Percentiles rank a stretch among this genome's conserved stretches.
These are phyloP conservation scores for Leucoraja ocellata DNA, from an alignment of 2,797 vertebrate species.

Conservation along the genomic window DNA sequence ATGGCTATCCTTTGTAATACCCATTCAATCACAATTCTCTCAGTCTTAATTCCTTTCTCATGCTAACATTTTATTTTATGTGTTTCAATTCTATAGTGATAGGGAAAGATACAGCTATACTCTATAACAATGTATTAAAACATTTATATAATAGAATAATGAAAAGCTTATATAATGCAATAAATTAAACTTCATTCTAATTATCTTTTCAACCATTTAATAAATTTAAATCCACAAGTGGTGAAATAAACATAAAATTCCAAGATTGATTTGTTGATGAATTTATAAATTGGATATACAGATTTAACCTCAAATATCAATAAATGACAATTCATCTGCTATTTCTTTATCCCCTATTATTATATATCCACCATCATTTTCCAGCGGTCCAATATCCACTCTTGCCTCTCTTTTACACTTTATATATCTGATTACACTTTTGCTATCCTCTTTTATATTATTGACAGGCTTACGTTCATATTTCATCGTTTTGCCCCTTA, in stretches of 20 bases:
- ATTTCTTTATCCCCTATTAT: background rate
- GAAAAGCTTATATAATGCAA: no score
- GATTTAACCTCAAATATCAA: background rate
- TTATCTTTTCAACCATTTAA: background rate
- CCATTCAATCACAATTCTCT: background rate
- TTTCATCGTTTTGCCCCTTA: no score
- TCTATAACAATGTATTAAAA: background rate
- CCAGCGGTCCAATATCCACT: no score
- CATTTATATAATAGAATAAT: background rate
- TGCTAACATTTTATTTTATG: no score
- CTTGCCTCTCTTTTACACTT: no score
- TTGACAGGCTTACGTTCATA: no score
- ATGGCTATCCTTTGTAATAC: background rate
- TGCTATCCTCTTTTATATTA: no score
- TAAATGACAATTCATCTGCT: background rate
- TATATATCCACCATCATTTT: no score
- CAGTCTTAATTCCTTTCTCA: background rate
- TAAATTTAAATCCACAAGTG: background rate
- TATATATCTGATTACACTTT: no score
- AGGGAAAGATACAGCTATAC: background rate
- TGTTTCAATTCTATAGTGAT: background rate
- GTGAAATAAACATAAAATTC: background rate
- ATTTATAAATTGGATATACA: background rate
- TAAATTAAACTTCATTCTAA: background rate
- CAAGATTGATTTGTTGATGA: background rate